These are phyloP conservation scores for Scaptodrosophila lebanonensis DNA, from an alignment of 1,140 invertebrate species.

Conservation along the genomic window DNA sequence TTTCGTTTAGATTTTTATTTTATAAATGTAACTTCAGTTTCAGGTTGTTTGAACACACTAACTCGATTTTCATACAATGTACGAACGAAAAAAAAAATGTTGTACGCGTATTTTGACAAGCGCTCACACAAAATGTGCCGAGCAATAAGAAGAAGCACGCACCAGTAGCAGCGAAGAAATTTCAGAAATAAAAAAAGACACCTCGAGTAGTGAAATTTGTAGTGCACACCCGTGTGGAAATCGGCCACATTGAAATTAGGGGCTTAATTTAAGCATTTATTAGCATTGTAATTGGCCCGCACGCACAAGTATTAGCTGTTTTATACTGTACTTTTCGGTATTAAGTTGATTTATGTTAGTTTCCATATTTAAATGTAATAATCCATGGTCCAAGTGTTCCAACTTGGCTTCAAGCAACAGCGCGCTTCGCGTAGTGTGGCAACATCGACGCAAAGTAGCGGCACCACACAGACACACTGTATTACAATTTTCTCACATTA, in stretches of 20 bases:
- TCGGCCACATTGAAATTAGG: conserved; percentile 8
- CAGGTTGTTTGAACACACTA: conserved; percentile 34
- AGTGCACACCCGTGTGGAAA: conserved; percentile 34
- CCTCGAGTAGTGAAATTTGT: conserved; percentile 37
- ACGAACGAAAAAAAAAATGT: conserved; percentile 12
- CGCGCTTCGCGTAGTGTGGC: conserved; percentile 23
- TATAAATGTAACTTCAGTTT: conserved; percentile 3
- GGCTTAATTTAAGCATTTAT: neutral
- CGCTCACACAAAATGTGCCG: conserved; percentile 68
- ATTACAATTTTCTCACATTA: conserved; percentile 38
- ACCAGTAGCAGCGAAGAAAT: conserved; percentile 45
- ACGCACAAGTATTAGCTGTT: neutral
- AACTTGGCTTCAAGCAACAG: conserved; percentile 38
- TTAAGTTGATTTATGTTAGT: too few species aligned
- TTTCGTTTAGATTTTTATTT: too few species aligned
- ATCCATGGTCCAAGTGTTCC: conserved; percentile 19
- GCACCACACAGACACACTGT: conserved; percentile 38
- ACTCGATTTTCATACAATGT: conserved; percentile 27
- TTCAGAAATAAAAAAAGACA: conserved; percentile 63
- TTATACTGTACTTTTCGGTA: neutral
- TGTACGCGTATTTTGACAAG: conserved; percentile 67
- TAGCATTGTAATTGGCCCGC: too few species aligned
- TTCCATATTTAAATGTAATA: too few species aligned
- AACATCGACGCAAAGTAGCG: conserved; percentile 7
- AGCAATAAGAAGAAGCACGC: conserved; percentile 62